Evolutionary conservation across 2,888 invertebrate genomes (phyloP), one percentile per base, ranked within the genome.

Genomic region (Dasypolia templi): DNA sequence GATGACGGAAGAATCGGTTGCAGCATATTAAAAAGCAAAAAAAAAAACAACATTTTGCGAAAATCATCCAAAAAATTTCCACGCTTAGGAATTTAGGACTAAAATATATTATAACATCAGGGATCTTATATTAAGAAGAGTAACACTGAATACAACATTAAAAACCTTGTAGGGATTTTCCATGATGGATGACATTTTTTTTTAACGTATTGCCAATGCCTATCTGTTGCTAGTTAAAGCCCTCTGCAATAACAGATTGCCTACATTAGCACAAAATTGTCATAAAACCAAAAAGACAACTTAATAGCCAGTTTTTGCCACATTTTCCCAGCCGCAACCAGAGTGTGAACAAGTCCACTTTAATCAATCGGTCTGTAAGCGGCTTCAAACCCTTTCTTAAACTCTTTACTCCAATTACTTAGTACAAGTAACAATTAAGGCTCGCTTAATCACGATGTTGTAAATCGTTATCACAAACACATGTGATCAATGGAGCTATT

Each of bases 381-480:
- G 72, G 51, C 68, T 55, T 69, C 59, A 81, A 68, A 69, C 56
- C 29, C 61, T 74, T 76, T 68, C 62, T 62, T 71, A 58, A 58
- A 69, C 22, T 66, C 64, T 44, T 29, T 64, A 75, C 68, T 77
- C 72, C 77, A 75, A 77, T 66, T 81, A 77, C 77, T 72, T 53
- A 86, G 59, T 74, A 86, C 84, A 63, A 81, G 76, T 85, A 81
- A 86, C 77, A 77, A 86, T 86, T 82, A 82, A 66, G 74, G 67
- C 49, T 51, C 61, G 59, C 72, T 76, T 82, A 76, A 79, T 82
- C 74, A 79, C 59, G 73, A 75, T 82, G 75, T 77, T 75, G 75
- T 80, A 85, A 85, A 74, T 77, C 64, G 77, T 84, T 77, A 87
- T 84, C 79, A 76, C 77, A 87, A 79, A 87, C 87, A 81, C 78